Conservation (phyloP, 2,888 invertebrate species). For the Drosophila formosana region DNA sequence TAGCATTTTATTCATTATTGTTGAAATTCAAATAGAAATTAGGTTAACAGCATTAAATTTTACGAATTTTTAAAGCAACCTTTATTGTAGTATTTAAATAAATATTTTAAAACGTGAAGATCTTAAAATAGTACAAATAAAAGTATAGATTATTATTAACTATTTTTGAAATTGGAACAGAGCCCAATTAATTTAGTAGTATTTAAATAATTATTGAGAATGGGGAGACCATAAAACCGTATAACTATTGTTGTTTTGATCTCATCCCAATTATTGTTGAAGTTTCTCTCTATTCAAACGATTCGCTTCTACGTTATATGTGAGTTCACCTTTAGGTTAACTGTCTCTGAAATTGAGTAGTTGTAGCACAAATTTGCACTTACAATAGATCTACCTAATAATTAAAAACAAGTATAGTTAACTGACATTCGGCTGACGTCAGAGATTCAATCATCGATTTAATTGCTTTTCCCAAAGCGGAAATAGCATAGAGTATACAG, state of each 20-base stretch:
- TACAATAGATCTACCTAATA: neutral
- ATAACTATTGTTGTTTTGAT: neutral
- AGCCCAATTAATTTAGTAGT: too few relatives aligned
- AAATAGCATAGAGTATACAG: conserved; percentile 4
- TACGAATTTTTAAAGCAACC: too few relatives aligned
- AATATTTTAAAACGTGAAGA: too few relatives aligned
- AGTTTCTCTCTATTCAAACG: neutral
- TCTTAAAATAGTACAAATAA: too few relatives aligned
- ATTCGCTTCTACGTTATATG: neutral
- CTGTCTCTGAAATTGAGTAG: neutral
- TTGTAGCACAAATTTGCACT: neutral
- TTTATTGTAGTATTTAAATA: too few relatives aligned
- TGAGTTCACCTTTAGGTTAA: neutral
- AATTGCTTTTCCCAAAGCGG: conserved; percentile 4
- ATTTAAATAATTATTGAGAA: too few relatives aligned
- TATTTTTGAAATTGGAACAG: too few relatives aligned
- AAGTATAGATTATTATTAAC: too few relatives aligned
- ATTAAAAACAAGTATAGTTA: conserved; percentile 12
- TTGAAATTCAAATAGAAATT: too few relatives aligned
- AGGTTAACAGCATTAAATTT: too few relatives aligned
- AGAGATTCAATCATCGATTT: conserved; percentile 39
- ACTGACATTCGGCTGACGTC: conserved; percentile 28
- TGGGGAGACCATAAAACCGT: too few relatives aligned
- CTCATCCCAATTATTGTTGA: neutral
- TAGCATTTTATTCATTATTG: too few relatives aligned